A percentile compares a stretch with the other conserved stretches of the same genome.
Evolutionary conservation across 2,888 invertebrate species (phyloP).

Genomic region (Troilus luridus): DNA sequence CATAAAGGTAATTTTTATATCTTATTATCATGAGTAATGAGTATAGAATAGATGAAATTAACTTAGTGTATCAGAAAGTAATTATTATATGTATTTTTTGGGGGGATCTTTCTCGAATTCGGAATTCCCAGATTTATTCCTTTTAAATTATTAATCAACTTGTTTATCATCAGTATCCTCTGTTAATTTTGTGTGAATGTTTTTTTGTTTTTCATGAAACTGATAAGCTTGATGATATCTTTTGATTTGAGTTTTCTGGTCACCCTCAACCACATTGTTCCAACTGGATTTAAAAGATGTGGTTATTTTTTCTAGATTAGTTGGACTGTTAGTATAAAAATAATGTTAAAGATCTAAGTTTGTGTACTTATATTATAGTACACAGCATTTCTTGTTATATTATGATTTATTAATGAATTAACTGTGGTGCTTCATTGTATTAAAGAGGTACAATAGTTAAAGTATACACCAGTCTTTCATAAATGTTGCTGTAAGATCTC

Average conservation of each 20-base stretch:
- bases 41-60: neutral
- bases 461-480: too few species aligned
- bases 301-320: neutral
- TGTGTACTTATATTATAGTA: too few species aligned
- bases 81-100: neutral
- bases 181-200: neutral
- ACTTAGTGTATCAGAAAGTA: neutral
- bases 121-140: neutral
- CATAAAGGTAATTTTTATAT: conserved; percentile 12
- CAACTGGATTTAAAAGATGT: too few species aligned
- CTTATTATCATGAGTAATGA: neutral
- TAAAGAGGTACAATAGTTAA: too few species aligned
- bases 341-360: too few species aligned
- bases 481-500: too few species aligned
- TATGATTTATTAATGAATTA: too few species aligned
- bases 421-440: too few species aligned
- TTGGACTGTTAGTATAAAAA: neutral
- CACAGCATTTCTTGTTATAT: too few species aligned
- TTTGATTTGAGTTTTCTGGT: neutral
- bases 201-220: neutral
- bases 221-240: neutral
- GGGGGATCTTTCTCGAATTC: neutral
- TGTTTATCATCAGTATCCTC: neutral
- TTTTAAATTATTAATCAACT: neutral
- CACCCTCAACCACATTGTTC: neutral